Evolutionary conservation across 2,113 vertebrate species (phyloP), one percentile per base, ranked within the genome.

Genomic region (Sapajus apella): DNA sequence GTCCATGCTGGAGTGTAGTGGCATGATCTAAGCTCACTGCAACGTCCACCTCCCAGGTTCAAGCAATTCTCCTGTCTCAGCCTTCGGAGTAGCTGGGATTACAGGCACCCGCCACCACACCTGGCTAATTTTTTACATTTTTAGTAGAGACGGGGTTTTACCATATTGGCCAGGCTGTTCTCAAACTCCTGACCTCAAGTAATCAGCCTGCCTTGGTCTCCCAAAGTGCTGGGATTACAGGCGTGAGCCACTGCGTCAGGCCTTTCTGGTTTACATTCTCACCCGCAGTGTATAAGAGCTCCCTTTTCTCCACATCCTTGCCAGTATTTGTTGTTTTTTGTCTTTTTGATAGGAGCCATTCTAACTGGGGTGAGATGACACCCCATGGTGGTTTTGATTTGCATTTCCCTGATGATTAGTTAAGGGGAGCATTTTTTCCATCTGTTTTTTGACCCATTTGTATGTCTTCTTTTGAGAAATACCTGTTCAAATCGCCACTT

Each of bases 121-220:
- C 11, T 5, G 27, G 12, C 27, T 64, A 30, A 64, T 64, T 64
- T 30, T 64, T 30, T 30, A 30, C 30, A 64, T 64, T 64, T 64
- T 30, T 30, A 64, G 61, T 14, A 64, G 61, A 30, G 12, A 30
- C 0, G 5, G 61, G 27, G 0, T 64, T 64, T 64, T 27, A 5
- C 27, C 61, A 14, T 30, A 2, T 64, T 64, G 27, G 2, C 25
- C 61, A 14, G 12, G 61, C 27, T 64, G 27, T 27, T 64, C 61
- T 64, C 11, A 13, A 64, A 64, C 61, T 30, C 61, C 11, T 64
- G 12, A 64, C 12, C 27, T 64, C 61, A 64, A 30, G 61, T 30
- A 12, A 64, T 64, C 27, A 6, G 61, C 27, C 61, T 0, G 0
- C 61, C 2, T 13, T 14, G 61, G 25, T 27, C 61, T 30, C 61